These are phyloP conservation scores for Callinectes sapidus DNA, from an alignment of 2,888 invertebrate species.

Conservation along the genomic window DNA sequence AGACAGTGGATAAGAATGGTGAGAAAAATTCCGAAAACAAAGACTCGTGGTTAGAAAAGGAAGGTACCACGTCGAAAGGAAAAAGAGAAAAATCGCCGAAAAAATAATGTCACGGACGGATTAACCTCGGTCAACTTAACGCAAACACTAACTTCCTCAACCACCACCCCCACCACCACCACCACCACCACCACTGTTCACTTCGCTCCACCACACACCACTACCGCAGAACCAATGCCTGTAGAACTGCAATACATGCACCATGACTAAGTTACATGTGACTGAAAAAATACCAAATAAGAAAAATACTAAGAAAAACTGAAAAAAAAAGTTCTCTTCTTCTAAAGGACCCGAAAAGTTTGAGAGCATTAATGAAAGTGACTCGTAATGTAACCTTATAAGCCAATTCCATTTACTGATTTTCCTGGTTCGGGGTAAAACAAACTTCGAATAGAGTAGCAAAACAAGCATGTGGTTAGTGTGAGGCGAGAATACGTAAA, in stretches of 20 bases:
- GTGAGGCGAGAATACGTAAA: background rate
- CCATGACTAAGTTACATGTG: background rate
- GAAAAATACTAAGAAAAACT: background rate
- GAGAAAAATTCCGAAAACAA: constrained; percentile 12
- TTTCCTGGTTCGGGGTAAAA: background rate
- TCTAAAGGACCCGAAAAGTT: background rate
- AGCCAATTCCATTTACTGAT: background rate
- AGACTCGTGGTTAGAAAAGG: constrained; percentile 16
- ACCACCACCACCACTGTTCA: background rate
- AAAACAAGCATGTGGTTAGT: background rate
- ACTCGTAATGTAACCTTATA: background rate
- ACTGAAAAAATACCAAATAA: background rate
- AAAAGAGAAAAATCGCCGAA: background rate
- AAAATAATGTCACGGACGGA: constrained; percentile 13
- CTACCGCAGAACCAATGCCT: background rate
- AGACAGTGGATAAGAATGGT: constrained; percentile 1
- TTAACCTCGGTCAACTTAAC: constrained; percentile 26
- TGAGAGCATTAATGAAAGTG: background rate
- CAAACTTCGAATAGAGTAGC: background rate
- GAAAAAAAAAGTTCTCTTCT: background rate
- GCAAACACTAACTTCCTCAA: constrained; percentile 18
- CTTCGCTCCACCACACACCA: background rate
- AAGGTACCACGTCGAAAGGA: background rate
- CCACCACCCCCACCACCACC: background rate
- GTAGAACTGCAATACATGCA: background rate